Evolutionary conservation across 2,113 vertebrate species (phyloP).

Genomic region (Chelonoidis abingdonii): DNA sequence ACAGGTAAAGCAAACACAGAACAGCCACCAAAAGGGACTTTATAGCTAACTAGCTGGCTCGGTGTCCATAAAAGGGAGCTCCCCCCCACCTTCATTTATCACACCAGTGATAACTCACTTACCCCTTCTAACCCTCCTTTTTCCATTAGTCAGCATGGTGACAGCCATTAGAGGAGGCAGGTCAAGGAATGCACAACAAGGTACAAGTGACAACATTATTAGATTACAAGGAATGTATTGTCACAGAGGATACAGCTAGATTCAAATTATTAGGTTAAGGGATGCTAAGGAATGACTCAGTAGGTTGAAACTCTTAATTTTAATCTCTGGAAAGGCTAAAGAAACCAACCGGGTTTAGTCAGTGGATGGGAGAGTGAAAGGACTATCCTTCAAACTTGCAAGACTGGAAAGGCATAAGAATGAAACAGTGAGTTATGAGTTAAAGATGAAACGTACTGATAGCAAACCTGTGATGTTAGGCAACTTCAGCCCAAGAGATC

Average conservation of each 20-base stretch:
- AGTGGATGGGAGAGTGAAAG: not conserved
- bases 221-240: not conserved
- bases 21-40: too few species aligned
- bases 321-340: not conserved
- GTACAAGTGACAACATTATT: not conserved
- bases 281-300: not conserved
- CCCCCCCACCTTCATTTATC: too few species aligned
- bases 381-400: fast-evolving
- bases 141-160: not conserved
- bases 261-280: constrained; percentile 18
- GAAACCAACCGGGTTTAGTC: not conserved
- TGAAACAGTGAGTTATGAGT: not conserved
- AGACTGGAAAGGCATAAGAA: not conserved
- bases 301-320: not conserved
- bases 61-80: too few species aligned
- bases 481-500: not conserved
- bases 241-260: not conserved
- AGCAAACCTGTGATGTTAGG: not conserved
- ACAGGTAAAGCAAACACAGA: too few species aligned
- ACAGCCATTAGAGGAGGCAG: not conserved
- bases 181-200: not conserved
- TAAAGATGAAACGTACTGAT: not conserved
- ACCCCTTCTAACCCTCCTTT: not conserved
- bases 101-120: not conserved
- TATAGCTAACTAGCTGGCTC: too few species aligned